These are phyloP conservation scores for Furcula furcula DNA, from an alignment of 2,888 invertebrate genomes.

Conservation along the genomic window DNA sequence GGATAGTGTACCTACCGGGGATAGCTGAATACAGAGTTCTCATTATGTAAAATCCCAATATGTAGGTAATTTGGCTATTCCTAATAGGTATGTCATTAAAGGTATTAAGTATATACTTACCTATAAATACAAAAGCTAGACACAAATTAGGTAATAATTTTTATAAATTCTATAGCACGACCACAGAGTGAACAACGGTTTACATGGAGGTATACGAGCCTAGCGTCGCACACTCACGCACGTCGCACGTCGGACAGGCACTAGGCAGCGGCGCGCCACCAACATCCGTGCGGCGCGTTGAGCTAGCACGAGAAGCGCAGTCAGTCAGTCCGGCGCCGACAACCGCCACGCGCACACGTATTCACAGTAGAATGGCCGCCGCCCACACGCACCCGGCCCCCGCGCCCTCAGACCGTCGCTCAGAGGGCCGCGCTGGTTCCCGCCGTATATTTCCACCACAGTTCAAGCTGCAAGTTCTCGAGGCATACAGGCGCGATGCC, in stretches of 20 bases:
- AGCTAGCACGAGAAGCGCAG: constrained; percentile 66
- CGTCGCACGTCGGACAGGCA: too few species aligned
- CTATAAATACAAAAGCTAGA: too few species aligned
- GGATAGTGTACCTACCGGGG: too few species aligned
- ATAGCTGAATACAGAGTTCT: too few species aligned
- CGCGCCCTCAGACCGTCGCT: constrained; percentile 72
- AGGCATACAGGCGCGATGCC: constrained; percentile 91
- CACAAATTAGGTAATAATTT: too few species aligned
- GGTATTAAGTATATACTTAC: too few species aligned
- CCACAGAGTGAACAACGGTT: constrained; percentile 31
- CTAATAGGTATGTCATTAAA: too few species aligned
- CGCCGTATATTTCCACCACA: constrained; percentile 94
- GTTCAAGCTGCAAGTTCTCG: constrained; percentile 93
- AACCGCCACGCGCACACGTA: constrained; percentile 72
- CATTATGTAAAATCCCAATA: too few species aligned
- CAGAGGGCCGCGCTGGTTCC: constrained; percentile 87
- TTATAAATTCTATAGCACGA: too few species aligned
- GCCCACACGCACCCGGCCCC: constrained; percentile 74
- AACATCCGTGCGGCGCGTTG: constrained; percentile 69
- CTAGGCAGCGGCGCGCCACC: constrained; percentile 78
- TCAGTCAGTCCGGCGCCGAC: constrained; percentile 81
- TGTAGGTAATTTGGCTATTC: too few species aligned
- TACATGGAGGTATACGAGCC: constrained; percentile 68
- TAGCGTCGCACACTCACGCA: constrained; percentile 74
- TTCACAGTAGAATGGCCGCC: constrained; percentile 60